A percentile compares a stretch with the other conserved stretches of the same genome.
Conservation (phyloP, 2,113 vertebrate species). For the Poeciliopsis turrubarensis region DNA sequence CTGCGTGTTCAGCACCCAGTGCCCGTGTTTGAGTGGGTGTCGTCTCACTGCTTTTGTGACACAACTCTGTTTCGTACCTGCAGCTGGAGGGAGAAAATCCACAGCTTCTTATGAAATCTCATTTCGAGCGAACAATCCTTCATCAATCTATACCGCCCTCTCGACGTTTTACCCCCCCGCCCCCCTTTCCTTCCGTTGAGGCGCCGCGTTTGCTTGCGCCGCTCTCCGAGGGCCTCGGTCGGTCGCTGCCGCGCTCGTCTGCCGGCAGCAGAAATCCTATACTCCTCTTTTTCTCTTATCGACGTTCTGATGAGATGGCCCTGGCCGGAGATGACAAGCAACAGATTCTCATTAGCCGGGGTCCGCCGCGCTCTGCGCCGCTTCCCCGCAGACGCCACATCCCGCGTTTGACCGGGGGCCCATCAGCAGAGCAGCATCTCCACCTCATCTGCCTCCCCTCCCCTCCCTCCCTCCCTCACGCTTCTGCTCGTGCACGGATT, state of each 20-base stretch:
- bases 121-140: constrained; percentile 58
- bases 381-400: constrained; percentile 40
- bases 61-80: constrained; percentile 56
- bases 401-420: constrained; percentile 47
- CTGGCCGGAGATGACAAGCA: constrained; percentile 62
- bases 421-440: constrained; percentile 38
- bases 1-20: neutral
- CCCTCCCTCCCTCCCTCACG: neutral
- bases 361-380: constrained; percentile 35
- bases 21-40: neutral
- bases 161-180: neutral
- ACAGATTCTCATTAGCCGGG: constrained; percentile 64
- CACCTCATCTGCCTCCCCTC: constrained; percentile 28
- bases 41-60: constrained; percentile 37
- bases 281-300: constrained; percentile 45
- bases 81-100: constrained; percentile 58
- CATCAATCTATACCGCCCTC: constrained; percentile 64
- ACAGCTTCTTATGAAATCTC: constrained; percentile 63
- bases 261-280: constrained; percentile 58
- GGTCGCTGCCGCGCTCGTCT: constrained; percentile 53
- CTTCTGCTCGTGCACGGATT: constrained; percentile 4
- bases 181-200: neutral
- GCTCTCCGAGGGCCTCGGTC: constrained; percentile 27
- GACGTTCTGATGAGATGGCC: constrained; percentile 64
- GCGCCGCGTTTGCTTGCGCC: constrained; percentile 49